Evolutionary conservation across 2,113 vertebrate species (phyloP).

Genomic region (Cyprinus carpio): DNA sequence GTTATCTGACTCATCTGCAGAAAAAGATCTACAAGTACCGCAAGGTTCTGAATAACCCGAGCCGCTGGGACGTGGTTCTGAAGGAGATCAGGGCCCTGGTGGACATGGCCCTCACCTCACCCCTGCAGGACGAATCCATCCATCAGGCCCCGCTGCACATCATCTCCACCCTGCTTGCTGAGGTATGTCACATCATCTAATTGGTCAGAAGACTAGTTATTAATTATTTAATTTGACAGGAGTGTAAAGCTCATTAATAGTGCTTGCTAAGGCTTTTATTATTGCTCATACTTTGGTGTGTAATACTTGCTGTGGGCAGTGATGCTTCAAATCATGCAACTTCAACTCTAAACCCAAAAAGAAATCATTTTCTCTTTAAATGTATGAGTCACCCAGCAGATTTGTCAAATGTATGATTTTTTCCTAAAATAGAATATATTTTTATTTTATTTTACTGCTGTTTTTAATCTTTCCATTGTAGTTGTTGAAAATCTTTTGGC

Average conservation of each 20-base stretch:
- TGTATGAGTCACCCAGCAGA: not conserved
- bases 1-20: slow-evolving; percentile 66
- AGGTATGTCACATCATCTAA: slow-evolving; percentile 74
- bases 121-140: slow-evolving; percentile 96
- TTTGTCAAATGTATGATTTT: not conserved
- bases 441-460: not conserved
- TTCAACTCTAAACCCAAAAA: not conserved
- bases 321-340: not conserved
- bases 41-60: slow-evolving; percentile 95
- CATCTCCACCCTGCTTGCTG: slow-evolving; percentile 96
- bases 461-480: not conserved
- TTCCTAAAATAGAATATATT: not conserved
- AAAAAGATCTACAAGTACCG: slow-evolving; percentile 99
- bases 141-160: slow-evolving; percentile 97
- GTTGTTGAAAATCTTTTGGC: not conserved
- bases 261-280: not conserved
- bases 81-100: slow-evolving; percentile 97
- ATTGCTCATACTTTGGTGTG: not conserved
- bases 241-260: not conserved
- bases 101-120: slow-evolving; percentile 95
- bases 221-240: not conserved
- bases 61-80: slow-evolving; percentile 96
- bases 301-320: not conserved
- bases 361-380: not conserved
- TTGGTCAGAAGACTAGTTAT: not conserved